Evolutionary conservation across 2,113 vertebrate genomes (phyloP).

Genomic region (Antechinus flavipes): DNA sequence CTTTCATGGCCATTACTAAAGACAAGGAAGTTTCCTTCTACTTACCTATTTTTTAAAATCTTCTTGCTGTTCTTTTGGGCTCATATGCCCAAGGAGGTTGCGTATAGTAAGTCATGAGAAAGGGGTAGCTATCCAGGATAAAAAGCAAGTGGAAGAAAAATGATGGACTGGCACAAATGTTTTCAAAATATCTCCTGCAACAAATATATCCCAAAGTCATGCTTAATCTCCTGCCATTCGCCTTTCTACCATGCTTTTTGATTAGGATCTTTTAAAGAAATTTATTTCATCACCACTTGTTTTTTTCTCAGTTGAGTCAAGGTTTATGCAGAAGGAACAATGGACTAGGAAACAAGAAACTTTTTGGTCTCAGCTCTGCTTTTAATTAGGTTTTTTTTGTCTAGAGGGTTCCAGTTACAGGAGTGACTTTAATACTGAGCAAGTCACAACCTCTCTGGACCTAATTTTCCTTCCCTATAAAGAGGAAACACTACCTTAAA

Average conservation of each 20-base stretch:
- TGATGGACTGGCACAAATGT: background rate
- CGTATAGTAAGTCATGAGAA: background rate
- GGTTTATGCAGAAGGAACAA: background rate
- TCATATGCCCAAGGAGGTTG: background rate
- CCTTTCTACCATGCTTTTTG: background rate
- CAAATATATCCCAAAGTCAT: background rate
- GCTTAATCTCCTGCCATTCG: background rate
- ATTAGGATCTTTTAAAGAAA: background rate
- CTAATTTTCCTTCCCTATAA: background rate
- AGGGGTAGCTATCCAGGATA: too few species aligned
- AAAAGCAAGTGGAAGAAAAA: background rate
- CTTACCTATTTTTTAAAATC: background rate
- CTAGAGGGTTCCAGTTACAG: background rate
- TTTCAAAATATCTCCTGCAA: background rate
- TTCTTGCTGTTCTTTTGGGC: background rate
- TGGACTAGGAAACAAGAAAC: background rate
- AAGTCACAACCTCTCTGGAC: background rate
- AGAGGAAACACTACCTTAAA: background rate
- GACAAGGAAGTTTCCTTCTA: background rate
- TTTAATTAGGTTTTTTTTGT: background rate
- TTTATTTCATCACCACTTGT: background rate
- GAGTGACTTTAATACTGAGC: background rate
- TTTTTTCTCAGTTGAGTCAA: background rate
- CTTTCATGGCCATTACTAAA: background rate
- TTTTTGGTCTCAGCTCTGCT: background rate